Percentiles rank a stretch among this genome's conserved stretches.
phyloP scores from a whole-genome alignment of 2,113 vertebrate genomes.

The Leptobrachium ailaonicum region DNA sequence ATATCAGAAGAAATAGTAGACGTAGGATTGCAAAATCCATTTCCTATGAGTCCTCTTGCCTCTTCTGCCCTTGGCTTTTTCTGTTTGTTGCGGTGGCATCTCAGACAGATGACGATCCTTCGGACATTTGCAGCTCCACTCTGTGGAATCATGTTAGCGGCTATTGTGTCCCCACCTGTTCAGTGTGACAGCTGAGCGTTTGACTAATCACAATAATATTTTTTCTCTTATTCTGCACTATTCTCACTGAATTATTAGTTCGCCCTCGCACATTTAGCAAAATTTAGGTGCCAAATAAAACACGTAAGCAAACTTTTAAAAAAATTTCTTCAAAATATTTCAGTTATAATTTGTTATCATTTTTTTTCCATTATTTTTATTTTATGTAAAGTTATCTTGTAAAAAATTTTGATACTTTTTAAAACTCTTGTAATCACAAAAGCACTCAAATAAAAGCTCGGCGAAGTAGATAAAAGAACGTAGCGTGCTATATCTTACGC shows the following conservation, averaged over 20 bases:
- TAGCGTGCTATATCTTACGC: too few species aligned
- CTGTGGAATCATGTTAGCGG: constrained; percentile 25
- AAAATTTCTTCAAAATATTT: too few species aligned
- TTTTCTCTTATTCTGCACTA: not conserved
- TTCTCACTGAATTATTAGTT: not conserved
- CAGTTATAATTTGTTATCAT: too few species aligned
- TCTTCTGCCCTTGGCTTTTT: constrained; percentile 2
- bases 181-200: constrained; percentile 37
- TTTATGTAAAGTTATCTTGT: too few species aligned
- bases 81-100: constrained; percentile 25
- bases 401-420: too few species aligned
- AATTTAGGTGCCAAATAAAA: too few species aligned
- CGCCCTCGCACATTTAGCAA: too few species aligned
- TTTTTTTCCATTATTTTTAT: too few species aligned
- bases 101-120: not conserved
- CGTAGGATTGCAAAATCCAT: constrained; percentile 36
- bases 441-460: too few species aligned
- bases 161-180: constrained; percentile 41
- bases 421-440: too few species aligned
- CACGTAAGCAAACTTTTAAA: too few species aligned
- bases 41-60: constrained; percentile 23
- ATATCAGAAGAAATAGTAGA: constrained; percentile 30
- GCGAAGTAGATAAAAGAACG: too few species aligned
- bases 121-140: constrained; percentile 18
- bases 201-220: not conserved